phyloP scores from a whole-genome alignment of 2,113 vertebrate species.

The Atrichornis clamosus region DNA sequence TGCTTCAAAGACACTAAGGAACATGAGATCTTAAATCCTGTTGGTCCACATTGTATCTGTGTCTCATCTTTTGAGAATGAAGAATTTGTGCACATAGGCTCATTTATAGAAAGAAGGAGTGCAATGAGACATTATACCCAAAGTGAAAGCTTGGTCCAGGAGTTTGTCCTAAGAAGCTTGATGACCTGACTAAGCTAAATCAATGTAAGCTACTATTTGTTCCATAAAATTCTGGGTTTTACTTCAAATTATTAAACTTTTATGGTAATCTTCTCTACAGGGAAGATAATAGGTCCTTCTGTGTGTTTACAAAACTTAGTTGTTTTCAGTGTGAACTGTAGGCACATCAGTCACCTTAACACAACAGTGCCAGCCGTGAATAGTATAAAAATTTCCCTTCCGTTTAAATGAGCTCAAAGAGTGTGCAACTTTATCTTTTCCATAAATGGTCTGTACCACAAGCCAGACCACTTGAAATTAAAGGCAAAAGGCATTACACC shows the following conservation, averaged over 20 bases:
- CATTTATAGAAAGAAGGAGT: not conserved
- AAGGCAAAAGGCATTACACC: not conserved
- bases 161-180: not conserved
- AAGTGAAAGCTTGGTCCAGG: not conserved
- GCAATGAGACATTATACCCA: not conserved
- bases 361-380: not conserved
- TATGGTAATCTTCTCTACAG: not conserved
- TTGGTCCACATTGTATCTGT: not conserved
- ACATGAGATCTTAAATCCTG: not conserved
- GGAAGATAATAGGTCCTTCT: not conserved
- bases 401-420: not conserved
- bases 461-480: not conserved
- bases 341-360: accelerated
- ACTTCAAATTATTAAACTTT: not conserved
- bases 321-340: not conserved
- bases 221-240: not conserved
- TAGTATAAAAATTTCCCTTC: not conserved
- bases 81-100: not conserved
- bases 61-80: not conserved
- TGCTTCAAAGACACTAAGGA: not conserved
- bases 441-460: not conserved
- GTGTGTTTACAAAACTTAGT: not conserved
- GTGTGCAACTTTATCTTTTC: not conserved
- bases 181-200: not conserved
- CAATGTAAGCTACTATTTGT: not conserved